phyloP scores from a whole-genome alignment of 1,140 invertebrate species.

The Triops cancriformis region DNA sequence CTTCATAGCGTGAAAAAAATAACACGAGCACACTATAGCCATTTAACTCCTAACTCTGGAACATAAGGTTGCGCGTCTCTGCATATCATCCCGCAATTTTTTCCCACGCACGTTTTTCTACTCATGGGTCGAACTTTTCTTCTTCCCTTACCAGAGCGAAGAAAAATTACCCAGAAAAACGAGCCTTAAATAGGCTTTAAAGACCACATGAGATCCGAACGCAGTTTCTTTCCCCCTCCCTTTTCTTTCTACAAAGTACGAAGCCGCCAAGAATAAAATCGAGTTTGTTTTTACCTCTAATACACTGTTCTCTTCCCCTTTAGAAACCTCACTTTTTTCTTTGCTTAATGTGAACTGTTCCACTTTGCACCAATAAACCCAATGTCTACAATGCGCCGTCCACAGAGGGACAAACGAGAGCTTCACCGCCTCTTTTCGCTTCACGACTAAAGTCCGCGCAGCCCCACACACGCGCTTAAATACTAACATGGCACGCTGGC shows the following conservation, averaged over 20 bases:
- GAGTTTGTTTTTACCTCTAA: background rate
- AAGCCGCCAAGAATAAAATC: background rate
- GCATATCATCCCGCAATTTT: slow-evolving; percentile 5
- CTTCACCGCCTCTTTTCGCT: background rate
- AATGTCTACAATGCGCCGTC: background rate
- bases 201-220: background rate
- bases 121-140: background rate
- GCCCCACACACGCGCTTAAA: slow-evolving; percentile 12
- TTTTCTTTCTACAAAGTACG: background rate
- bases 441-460: slow-evolving; percentile 12
- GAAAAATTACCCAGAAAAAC: background rate
- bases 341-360: background rate
- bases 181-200: background rate
- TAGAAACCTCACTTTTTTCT: background rate
- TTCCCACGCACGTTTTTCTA: slow-evolving; percentile 10
- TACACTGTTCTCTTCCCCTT: background rate
- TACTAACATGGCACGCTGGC: slow-evolving; percentile 5
- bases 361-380: background rate
- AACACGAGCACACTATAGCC: background rate
- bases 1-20: slow-evolving; percentile 14
- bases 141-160: background rate
- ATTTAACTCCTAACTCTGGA: background rate
- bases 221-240: background rate
- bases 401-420: background rate
- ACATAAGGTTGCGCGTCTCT: slow-evolving; percentile 5